Percentiles rank a stretch among this genome's conserved stretches.
Conservation (phyloP, 2,797 vertebrate species). For the Falco rusticolus region DNA sequence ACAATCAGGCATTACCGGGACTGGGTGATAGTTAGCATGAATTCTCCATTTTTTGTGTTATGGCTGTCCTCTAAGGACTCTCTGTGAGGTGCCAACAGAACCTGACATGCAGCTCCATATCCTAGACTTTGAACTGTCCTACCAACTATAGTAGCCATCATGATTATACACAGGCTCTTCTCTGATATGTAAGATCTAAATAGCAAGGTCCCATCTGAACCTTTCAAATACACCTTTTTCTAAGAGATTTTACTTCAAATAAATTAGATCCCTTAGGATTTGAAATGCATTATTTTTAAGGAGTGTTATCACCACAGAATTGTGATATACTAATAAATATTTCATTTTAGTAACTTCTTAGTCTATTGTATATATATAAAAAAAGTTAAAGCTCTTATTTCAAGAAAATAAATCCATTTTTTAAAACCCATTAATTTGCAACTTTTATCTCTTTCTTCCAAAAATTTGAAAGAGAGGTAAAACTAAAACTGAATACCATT, state of each 20-base stretch:
- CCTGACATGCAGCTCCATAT: neutral
- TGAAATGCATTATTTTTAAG: conserved; percentile 38
- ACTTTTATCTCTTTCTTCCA: neutral
- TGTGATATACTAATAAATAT: conserved; percentile 38
- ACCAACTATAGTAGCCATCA: neutral
- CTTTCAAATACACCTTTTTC: conserved; percentile 19
- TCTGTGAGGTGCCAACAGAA: neutral
- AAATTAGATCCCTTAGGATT: conserved; percentile 32
- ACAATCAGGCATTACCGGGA: neutral
- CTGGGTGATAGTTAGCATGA: neutral
- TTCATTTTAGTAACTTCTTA: conserved; percentile 42
- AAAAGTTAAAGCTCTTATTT: neutral
- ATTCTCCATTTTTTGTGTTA: neutral
- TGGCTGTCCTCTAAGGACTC: neutral
- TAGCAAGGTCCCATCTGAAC: conserved; percentile 8
- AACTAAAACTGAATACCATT: neutral
- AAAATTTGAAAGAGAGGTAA: neutral
- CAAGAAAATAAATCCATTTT: neutral
- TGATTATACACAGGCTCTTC: neutral
- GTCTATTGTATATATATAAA: neutral
- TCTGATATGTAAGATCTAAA: conserved; percentile 31
- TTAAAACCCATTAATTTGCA: neutral
- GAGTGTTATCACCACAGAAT: conserved; percentile 3
- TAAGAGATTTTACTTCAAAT: conserved; percentile 44
- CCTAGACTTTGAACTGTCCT: conserved; percentile 21